Base-by-base conservation (phyloP, 2,888 invertebrate species). In the Drosophila fungiperda region DNA sequence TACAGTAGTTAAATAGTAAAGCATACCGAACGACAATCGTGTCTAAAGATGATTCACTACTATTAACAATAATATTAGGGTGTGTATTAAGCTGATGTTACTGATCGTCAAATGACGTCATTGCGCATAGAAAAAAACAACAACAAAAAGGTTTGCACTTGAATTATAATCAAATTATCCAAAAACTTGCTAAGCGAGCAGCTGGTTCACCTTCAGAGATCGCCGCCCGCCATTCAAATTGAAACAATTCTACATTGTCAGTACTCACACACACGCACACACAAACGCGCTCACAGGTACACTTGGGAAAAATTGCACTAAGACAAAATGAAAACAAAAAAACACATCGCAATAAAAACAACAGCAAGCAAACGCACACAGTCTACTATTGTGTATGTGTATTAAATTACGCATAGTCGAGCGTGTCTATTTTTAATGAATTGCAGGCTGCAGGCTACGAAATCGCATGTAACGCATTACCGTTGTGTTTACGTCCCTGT, bases 401-500 rank as follows among this genome's bases (percentile, higher is more conserved):
- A 73, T 78, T 76, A 29, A 77, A 61, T 78, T 80, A 68, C 78
- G 68, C 58, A 71, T 58, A 64, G 61, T 55, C 58, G 23, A 45
- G 45, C 61, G 61, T 50, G 45, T 73, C 78, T 78, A 78, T 78
- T 78, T 78, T 69, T 80, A 78, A 64, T 68, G 48, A 53, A 38
- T 60, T 62, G 65, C 55, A 55, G 53, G 53, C 35, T 54, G 17
- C 35, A 36, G 53, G 35, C 64, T 45, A 20, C 23, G 15, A 59
- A 52, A 59, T 29, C 73, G 33, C 36, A 54, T 58, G 33, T 58
- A 61, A 69, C 48, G 45, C 49, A 65, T 76, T 77, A 78, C 69
- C 78, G 78, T 73, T 78, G 66, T 78, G 73, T 74, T 78, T 78
- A 74, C 73, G 82, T 78, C 70, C 70, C 82, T 79, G 78, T 74